Evolutionary conservation across 2,888 invertebrate genomes (phyloP).

Genomic region (Cryptus armator): DNA sequence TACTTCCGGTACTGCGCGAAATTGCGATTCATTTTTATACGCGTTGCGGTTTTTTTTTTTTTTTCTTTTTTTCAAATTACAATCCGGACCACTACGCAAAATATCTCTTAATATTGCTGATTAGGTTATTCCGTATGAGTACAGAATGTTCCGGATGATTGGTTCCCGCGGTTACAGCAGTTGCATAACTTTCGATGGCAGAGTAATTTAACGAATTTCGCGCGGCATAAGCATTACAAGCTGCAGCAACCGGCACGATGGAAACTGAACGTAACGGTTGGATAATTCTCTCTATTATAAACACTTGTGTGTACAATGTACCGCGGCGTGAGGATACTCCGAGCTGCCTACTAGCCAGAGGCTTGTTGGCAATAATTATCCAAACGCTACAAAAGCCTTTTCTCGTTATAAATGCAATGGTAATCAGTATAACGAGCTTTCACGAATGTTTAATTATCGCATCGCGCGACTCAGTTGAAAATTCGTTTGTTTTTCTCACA

Average conservation of each 20-base stretch:
- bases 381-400: neutral
- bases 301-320: neutral
- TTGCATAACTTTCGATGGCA: conserved; percentile 45
- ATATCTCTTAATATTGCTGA: neutral
- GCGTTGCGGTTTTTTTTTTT: neutral
- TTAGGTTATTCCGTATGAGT: neutral
- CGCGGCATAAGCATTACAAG: conserved; percentile 14
- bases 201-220: conserved; percentile 57
- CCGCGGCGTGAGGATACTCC: neutral
- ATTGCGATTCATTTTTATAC: no score
- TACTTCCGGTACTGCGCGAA: neutral
- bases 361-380: conserved; percentile 26
- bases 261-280: conserved; percentile 28
- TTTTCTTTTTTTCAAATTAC: neutral
- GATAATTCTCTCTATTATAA: conserved; percentile 36
- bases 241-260: conserved; percentile 24
- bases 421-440: neutral
- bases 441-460: neutral
- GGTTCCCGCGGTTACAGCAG: conserved; percentile 17
- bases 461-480: neutral
- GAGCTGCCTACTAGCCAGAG: conserved; percentile 16
- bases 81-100: neutral
- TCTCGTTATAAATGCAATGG: neutral
- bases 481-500: no score
- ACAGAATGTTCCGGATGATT: conserved; percentile 18